Base-by-base conservation (phyloP, 1,140 invertebrate species). In the Elysia chlorotica region DNA sequence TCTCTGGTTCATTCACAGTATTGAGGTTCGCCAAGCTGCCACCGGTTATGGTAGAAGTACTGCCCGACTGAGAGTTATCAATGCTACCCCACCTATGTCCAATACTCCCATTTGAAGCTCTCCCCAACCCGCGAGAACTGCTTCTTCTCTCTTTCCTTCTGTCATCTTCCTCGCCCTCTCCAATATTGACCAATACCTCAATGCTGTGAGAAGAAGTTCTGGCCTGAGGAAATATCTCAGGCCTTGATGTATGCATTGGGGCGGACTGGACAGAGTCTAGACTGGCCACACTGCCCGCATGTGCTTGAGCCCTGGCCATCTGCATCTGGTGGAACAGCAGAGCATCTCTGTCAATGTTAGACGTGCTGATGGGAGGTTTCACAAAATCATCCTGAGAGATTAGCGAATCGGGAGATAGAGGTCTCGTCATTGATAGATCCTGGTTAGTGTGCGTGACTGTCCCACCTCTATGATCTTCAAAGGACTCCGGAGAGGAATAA, bases 261-360 rank as follows among this genome's bases (percentile, higher is more conserved):
- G 82, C 82, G 41, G 83, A 85, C 69, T 85, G 82, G 30, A 79
- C 79, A 10, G 83, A 83, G 59, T 80, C 81, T 17, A 85, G 79
- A 65, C 82, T 83, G 33, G 78, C 75, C 54, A 68, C 80, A 61
- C 82, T 85, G 21, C 76, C 71, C 30, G 74, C 74, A 10, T 79
- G 74, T 35, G 66, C 73, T 53, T 79, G 79, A 14, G 78, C 78
- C 25, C 82, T 53, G 1, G 81, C 78, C 74, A 84, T 75, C 72
- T 84, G 81, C 83, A 84, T 84, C 65, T 84, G 79, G 74, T 85
- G 81, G 70, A 85, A 85, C 33, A 85, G 66, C 21, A 85, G 71
- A 25, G 83, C 83, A 78, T 85, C 83, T 19, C 83, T 73, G 72
- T 85, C 83, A 54, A 85, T 79, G 75, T 80, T 76, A 25, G 65